Percentiles rank a stretch among this genome's conserved stretches.
Conservation (phyloP, 2,888 invertebrate genomes). For the Cataglyphis cursor region DNA sequence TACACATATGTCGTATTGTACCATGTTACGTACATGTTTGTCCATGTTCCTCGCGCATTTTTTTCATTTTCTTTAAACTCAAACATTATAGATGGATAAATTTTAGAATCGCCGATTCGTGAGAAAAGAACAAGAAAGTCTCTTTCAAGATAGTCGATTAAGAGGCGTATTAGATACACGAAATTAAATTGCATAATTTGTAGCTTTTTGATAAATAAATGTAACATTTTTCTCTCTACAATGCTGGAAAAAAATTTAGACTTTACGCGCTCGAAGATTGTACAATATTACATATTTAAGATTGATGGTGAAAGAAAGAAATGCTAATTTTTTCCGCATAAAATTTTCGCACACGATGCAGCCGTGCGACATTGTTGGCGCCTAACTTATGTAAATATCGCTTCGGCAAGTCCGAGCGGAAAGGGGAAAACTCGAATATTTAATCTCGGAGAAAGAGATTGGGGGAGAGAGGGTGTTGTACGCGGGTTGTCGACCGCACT, state of each 20-base stretch:
- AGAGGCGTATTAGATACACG: background rate
- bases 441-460: background rate
- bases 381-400: conserved; percentile 31
- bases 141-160: background rate
- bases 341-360: background rate
- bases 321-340: background rate
- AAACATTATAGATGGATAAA: background rate
- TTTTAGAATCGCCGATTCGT: conserved; percentile 14
- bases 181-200: background rate
- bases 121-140: background rate
- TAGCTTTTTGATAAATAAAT: background rate
- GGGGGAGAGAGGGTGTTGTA: conserved; percentile 66
- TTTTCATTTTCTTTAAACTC: background rate
- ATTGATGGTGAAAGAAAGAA: background rate
- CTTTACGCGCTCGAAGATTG: background rate
- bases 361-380: background rate
- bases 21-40: background rate
- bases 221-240: background rate
- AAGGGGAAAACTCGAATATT: conserved; percentile 25
- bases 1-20: background rate
- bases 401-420: conserved; percentile 27
- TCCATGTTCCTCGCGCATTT: too few relatives aligned
- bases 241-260: background rate
- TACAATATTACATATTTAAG: background rate
- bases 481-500: conserved; percentile 72